Conservation (phyloP, 2,797 vertebrate genomes). For the Mus spretus region DNA sequence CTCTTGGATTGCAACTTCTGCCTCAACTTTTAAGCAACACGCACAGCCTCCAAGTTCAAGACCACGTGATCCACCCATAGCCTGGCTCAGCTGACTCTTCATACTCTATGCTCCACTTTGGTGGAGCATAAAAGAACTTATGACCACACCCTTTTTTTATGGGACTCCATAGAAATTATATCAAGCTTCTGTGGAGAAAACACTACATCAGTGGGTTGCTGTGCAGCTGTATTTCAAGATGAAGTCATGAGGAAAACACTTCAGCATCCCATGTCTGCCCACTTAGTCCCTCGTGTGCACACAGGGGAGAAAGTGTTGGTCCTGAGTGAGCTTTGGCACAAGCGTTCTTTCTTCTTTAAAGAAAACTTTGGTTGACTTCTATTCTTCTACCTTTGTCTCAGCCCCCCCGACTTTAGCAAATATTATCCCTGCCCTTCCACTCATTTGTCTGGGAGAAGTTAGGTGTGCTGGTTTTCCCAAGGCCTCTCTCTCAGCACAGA, state of each 20-base stretch:
- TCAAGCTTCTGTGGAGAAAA: not conserved
- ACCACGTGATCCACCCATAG: not conserved
- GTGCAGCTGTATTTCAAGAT: not conserved
- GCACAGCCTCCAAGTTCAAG: not conserved
- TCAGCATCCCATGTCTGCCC: not conserved
- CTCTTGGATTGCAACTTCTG: rapidly evolving
- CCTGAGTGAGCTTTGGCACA: not conserved
- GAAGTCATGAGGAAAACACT: not conserved
- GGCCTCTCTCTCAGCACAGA: not conserved
- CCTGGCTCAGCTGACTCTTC: not conserved
- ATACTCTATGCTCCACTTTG: not conserved
- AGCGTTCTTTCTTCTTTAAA: not conserved
- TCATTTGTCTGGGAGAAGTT: not conserved
- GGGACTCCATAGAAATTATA: constrained; percentile 30
- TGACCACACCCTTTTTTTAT: not conserved
- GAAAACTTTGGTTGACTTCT: not conserved
- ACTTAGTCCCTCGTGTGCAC: not conserved
- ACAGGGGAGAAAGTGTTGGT: not conserved
- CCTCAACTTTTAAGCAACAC: not conserved
- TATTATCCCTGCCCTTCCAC: not conserved
- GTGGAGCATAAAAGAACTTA: constrained; percentile 16
- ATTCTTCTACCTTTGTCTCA: not conserved
- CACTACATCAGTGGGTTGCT: not conserved
- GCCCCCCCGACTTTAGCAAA: not conserved
- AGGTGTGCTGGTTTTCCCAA: not conserved